Base-by-base conservation (phyloP, 2,113 vertebrate genomes). In the Mugil cephalus region DNA sequence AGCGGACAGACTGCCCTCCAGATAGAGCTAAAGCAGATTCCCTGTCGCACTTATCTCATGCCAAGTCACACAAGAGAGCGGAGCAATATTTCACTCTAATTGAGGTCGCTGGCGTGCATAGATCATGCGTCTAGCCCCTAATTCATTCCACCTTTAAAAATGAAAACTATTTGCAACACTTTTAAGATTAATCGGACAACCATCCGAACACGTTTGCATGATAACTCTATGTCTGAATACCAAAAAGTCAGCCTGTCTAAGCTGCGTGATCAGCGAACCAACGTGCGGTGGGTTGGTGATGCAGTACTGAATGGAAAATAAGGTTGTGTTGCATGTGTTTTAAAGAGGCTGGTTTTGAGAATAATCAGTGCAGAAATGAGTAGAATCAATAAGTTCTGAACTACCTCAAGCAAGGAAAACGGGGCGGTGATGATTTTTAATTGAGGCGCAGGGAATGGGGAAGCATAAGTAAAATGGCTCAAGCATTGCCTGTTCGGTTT, bases 11-110 rank as follows among this genome's bases (percentile, higher is more conserved):
- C 53, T 4, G 79, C 81, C 84, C 87, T 89, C 78, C 77, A 82
- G 85, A 87, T 88, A 85, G 61, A 55, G 54, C 66, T 79, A 80
- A 79, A 83, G 74, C 71, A 60, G 64, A 69, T 65, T 76, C 83
- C 75, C 63, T 58, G 77, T 80, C 48, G 38, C 77, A 79, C 86
- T 83, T 84, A 89, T 87, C 87, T 84, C 51, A 58, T 82, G 87
- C 88, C 85, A 82, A 90, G 85, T 89, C 85, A 82, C 54, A 59
- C 85, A 14, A 78, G 64, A 82, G 68, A 87, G 68, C 53, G 1
- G 64, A 51, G 87, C 77, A 74, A 90, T 89, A 88, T 88, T 87
- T 89, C 88, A 89, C 68, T 63, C 59, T 84, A 78, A 89, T 89
- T 84, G 74, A 87, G 82, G 80, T 83, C 84, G 77, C 70, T 21